These are phyloP conservation scores for Gopherus evgoodei DNA, from an alignment of 2,113 vertebrate genomes.

Conservation along the genomic window DNA sequence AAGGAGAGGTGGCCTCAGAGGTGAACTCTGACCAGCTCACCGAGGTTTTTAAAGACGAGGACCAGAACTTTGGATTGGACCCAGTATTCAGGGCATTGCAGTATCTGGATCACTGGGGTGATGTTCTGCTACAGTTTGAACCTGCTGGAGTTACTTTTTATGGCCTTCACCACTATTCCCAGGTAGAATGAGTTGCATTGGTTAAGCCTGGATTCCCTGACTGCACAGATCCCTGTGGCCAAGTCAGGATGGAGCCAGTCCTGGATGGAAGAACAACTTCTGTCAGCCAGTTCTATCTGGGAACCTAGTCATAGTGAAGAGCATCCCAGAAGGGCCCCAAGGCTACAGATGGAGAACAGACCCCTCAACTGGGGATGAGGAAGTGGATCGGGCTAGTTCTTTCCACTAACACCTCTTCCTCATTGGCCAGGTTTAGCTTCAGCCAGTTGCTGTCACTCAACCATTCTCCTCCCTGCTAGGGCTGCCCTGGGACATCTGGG, in stretches of 20 bases:
- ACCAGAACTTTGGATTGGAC: conserved; percentile 16
- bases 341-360: neutral
- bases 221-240: neutral
- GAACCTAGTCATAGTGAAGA: neutral
- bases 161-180: neutral
- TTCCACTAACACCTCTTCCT: neutral
- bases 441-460: neutral
- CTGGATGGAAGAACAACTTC: neutral
- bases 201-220: neutral
- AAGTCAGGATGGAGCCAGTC: conserved; percentile 28
- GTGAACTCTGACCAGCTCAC: neutral
- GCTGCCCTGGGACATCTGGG: neutral
- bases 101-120: too few species aligned
- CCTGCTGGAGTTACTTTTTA: conserved; percentile 46
- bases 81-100: neutral
- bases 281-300: neutral
- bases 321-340: neutral
- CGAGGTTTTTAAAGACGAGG: neutral
- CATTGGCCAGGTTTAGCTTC: neutral
- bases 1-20: neutral
- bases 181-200: neutral
- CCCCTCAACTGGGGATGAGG: neutral
- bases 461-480: neutral
- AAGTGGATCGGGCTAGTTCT: neutral
- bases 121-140: neutral